Percentiles rank a stretch among this genome's conserved stretches.
Evolutionary conservation across 2,888 invertebrate species (phyloP).

Genomic region (Celastrina argiolus): DNA sequence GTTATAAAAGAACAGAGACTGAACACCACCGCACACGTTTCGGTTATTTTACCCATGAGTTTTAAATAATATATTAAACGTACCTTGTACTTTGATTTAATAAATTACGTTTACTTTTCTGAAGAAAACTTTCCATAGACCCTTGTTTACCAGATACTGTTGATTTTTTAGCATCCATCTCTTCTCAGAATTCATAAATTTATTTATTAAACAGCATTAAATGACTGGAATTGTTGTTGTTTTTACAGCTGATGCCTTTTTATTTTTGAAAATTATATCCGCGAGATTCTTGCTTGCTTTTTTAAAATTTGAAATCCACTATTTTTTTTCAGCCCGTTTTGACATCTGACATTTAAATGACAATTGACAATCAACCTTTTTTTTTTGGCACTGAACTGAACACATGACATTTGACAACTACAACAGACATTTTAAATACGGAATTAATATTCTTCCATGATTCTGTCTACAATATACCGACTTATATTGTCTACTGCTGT

Average conservation of each 20-base stretch:
- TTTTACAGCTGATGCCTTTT: neutral
- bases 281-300: too few relatives aligned
- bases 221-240: neutral
- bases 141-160: slow-evolving; percentile 22
- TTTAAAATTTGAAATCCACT: neutral
- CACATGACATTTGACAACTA: too few relatives aligned
- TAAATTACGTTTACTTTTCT: slow-evolving; percentile 19
- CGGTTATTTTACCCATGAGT: neutral
- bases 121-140: slow-evolving; percentile 24
- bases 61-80: neutral
- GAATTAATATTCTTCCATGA: too few relatives aligned
- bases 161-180: slow-evolving; percentile 23
- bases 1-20: neutral
- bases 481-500: too few relatives aligned
- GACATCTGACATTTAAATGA: neutral
- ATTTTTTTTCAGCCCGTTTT: neutral
- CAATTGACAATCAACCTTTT: too few relatives aligned
- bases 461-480: too few relatives aligned
- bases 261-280: too few relatives aligned
- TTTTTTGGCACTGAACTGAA: too few relatives aligned
- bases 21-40: neutral
- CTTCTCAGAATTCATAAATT: neutral
- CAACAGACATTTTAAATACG: too few relatives aligned
- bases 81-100: slow-evolving; percentile 16
- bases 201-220: neutral